Evolutionary conservation across 1,140 invertebrate genomes (phyloP).

Genomic region (Penaeus indicus): DNA sequence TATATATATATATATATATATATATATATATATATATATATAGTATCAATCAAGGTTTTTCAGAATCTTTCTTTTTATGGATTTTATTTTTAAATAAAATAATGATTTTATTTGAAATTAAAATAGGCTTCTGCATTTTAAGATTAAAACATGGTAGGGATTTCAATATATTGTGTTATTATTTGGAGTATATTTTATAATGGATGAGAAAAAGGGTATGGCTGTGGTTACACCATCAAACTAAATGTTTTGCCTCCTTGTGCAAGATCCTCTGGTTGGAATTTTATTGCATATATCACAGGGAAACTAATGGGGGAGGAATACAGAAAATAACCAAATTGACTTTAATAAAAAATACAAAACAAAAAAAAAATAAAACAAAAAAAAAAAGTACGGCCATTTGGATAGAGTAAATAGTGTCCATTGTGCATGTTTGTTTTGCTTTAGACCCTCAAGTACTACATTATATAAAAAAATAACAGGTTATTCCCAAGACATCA

Average conservation of each 20-base stretch:
- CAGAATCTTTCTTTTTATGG: no score
- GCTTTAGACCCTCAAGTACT: constrained; percentile 38
- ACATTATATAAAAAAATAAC: background rate
- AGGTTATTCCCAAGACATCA: no score
- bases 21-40: no score
- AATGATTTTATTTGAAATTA: no score
- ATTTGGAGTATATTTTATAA: constrained; percentile 4
- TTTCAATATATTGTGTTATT: constrained; percentile 4
- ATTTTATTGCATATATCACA: constrained; percentile 15
- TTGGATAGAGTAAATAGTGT: constrained; percentile 27
- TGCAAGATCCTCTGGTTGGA: constrained; percentile 11
- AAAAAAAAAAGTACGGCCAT: background rate
- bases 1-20: no score
- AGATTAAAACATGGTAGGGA: no score
- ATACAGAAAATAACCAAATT: constrained; percentile 23
- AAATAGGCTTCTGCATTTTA: no score
- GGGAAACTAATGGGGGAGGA: constrained; percentile 36
- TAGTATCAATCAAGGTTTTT: no score
- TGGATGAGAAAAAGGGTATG: background rate
- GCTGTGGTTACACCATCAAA: constrained; percentile 51
- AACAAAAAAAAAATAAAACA: background rate
- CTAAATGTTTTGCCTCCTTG: constrained; percentile 33
- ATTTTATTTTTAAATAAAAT: no score
- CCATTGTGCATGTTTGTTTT: constrained; percentile 38
- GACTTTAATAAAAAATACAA: background rate